Base-by-base conservation (phyloP, 2,797 vertebrate genomes). In the Phrynocephalus forsythii region DNA sequence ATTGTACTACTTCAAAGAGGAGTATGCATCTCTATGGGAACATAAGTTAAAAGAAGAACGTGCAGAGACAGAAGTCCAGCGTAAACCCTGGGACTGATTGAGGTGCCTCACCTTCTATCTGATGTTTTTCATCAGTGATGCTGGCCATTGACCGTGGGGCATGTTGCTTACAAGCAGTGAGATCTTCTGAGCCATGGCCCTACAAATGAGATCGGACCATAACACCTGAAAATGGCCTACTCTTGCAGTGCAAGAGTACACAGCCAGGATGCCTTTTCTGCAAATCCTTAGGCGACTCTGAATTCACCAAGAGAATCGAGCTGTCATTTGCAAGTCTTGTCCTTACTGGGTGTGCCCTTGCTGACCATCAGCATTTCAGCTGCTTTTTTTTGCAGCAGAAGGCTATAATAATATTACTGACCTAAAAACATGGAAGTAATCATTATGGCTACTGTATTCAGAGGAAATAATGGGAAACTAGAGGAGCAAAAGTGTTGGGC, bases 211-310 rank as follows among this genome's bases (percentile, higher is more conserved):
- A 33, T 71, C 44, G 3, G 69, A 18, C 78, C 78, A 84, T 52
- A 81, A 63, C 73, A 73, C 56, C 69, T 75, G 52, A 63, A 50
- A 48, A 75, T 76, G 56, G 2, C 22, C 9, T 73, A 44, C 78
- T 76, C 28, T 8, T 56, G 52, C 44, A 24, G 16, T 76, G 69
- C 67, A 87, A 82, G 48, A 52, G 26, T 78, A 52, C 10, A 9
- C 11, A 68, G 26, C 30, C 16, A 28, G 16, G n/a, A 83, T 87
- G 73, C 66, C 52, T 71, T n/a, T 83, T 83, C 81, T 83, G 81
- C 33, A 69, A n/a, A 50, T 63, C 76, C 7, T 20, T 77, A 38
- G 28, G n/a, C 44, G 38, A 48, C 8, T 71, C 33, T 38, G 30
- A 48, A 50, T 38, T 38, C 10, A 78, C n/a, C 67, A 52, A 68